phyloP scores from a whole-genome alignment of 2,888 invertebrate species.

The Bibio marci region DNA sequence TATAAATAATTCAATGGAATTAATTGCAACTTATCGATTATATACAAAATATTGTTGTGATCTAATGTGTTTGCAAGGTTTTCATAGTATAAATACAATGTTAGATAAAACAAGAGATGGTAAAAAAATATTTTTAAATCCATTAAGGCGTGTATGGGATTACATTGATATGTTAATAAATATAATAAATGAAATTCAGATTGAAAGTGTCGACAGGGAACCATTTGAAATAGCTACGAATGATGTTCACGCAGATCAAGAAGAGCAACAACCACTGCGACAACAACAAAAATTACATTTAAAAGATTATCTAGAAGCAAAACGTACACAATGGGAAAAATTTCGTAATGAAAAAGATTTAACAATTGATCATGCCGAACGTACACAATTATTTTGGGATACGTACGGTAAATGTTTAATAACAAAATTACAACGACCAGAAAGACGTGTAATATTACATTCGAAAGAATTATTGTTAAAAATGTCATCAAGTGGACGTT shows the following conservation, averaged over 20 bases:
- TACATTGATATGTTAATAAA: constrained; percentile 21
- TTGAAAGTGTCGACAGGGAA: too few species aligned
- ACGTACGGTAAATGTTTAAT: constrained; percentile 21
- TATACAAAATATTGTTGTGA: constrained; percentile 56
- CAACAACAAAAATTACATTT: too few species aligned
- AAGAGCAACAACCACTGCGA: too few species aligned
- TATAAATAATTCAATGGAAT: constrained; percentile 52
- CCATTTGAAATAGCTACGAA: too few species aligned
- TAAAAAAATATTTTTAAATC: constrained; percentile 20
- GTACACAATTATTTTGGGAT: constrained; percentile 25
- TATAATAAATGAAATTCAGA: constrained; percentile 13
- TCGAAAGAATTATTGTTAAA: constrained; percentile 53
- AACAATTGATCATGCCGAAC: constrained; percentile 22
- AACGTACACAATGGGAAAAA: constrained; percentile 20
- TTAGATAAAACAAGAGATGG: constrained; percentile 28
- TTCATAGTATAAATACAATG: constrained; percentile 38
- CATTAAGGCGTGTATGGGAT: constrained; percentile 20
- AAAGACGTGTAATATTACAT: constrained; percentile 60
- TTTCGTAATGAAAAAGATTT: constrained; percentile 20
- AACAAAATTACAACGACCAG: constrained; percentile 34
- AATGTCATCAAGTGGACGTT: constrained; percentile 50
- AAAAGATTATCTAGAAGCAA: constrained; percentile 17
- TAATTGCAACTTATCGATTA: constrained; percentile 49
- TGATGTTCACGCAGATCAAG: too few species aligned
- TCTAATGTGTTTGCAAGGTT: constrained; percentile 54